Base-by-base conservation (phyloP, 2,888 invertebrate species). In the Lasioglossum marginatum region DNA sequence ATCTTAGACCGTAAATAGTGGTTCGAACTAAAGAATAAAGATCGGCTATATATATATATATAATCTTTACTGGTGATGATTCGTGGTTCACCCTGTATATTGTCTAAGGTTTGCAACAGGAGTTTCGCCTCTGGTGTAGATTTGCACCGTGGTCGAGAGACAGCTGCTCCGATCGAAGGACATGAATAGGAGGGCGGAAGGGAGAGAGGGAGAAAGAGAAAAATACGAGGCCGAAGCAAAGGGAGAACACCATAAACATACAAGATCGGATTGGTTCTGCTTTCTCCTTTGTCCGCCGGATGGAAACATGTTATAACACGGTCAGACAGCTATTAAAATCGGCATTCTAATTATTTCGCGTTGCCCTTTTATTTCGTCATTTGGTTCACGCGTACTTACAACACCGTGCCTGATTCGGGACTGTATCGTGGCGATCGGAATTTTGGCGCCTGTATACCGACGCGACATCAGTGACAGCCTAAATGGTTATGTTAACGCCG, bases 361-460 rank as follows among this genome's bases (percentile, higher is more conserved):
- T 68, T 19, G 34, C 23, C 4, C 23, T 37, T 31, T 68, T 73
- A 71, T 78, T 79, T 66, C 68, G 71, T 74, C 63, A 48, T 68
- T 77, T 14, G 31, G 43, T 37, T 86, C 68, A 60, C 75, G 48
- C 77, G 68, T 68, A 34, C 48, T 52, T 52, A 8, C 48, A 40
- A 8, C 43, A 40, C 63, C 19, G 43, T 80, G 60, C 40, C 16
- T 66, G 19, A 34, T 79, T 19, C 52, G 40, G 74, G 60, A 77
- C 48, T 71, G 52, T 70, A 52, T 77, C 74, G 81, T 80, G 79
- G 73, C 80, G 81, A 83, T 88, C 85, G 84, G 86, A 86, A 91
- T 93, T 93, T 93, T 92, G 92, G 93, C 92, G 93, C 92, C 93
- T 19, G 91, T 91, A 77, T 74, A 82, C 81, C 81, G 91, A 93